Evolutionary conservation across 2,113 vertebrate genomes (phyloP).

Genomic region (Loxodonta africana): DNA sequence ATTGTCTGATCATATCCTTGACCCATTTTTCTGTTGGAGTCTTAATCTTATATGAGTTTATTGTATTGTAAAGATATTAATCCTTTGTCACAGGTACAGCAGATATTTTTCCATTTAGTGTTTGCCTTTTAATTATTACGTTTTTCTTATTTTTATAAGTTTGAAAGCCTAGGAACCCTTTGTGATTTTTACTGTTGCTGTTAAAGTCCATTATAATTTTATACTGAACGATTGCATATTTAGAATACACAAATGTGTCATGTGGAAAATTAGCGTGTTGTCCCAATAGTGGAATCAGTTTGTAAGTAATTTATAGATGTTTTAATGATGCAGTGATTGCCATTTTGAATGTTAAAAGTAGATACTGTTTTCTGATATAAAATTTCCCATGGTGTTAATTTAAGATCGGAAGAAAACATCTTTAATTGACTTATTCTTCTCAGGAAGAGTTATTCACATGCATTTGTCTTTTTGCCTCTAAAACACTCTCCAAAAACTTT

Average conservation of each 20-base stretch:
- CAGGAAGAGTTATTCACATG: constrained; percentile 11
- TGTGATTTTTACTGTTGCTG: not conserved
- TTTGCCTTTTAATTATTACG: not conserved
- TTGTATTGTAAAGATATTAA: not conserved
- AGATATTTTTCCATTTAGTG: constrained; percentile 44
- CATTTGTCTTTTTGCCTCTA: constrained; percentile 5
- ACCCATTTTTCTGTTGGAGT: not conserved
- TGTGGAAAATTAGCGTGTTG: constrained; percentile 4
- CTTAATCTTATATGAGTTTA: constrained; percentile 30
- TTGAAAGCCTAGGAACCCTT: not conserved
- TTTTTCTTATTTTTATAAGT: constrained; percentile 33
- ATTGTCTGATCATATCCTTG: constrained; percentile 9
- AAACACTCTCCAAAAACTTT: constrained; percentile 34
- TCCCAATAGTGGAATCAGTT: constrained; percentile 42
- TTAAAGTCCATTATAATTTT: constrained; percentile 39
- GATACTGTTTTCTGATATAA: not conserved
- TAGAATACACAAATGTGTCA: constrained; percentile 7
- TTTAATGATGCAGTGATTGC: constrained; percentile 47
- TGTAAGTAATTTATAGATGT: constrained; percentile 31
- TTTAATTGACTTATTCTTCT: constrained; percentile 36
- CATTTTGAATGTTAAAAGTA: constrained; percentile 51
- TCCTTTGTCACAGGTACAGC: constrained; percentile 21
- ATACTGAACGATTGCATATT: constrained; percentile 8
- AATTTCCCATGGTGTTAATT: constrained; percentile 4
- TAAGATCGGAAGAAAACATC: not conserved